Conservation (phyloP, 2,113 vertebrate species). For the Anolis sagrei region DNA sequence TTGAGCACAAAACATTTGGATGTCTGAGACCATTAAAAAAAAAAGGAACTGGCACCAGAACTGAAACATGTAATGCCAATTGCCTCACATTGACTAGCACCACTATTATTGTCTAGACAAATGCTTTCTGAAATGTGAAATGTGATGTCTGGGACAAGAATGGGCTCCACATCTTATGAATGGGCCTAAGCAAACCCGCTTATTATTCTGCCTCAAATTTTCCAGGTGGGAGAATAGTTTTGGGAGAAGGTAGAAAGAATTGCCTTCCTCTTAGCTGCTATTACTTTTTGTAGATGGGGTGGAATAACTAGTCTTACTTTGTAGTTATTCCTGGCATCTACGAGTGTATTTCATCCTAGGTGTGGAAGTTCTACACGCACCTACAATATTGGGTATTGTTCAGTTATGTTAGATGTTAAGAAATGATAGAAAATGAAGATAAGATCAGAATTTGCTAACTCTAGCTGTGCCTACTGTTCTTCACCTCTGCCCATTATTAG, state of each 20-base stretch:
- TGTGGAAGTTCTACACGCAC: not conserved
- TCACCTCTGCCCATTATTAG: not conserved
- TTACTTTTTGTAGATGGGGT: too few species aligned
- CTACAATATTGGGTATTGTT: not conserved
- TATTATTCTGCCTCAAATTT: fast-evolving
- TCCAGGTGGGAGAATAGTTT: not conserved
- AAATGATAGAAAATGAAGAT: not conserved
- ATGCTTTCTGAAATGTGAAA: fast-evolving
- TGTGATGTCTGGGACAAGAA: not conserved
- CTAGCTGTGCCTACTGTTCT: not conserved
- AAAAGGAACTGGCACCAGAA: not conserved
- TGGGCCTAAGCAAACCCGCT: fast-evolving
- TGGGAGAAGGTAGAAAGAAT: not conserved
- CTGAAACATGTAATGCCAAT: not conserved
- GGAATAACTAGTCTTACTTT: not conserved
- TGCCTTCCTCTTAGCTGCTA: too few species aligned
- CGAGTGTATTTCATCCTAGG: not conserved
- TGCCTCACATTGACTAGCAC: not conserved
- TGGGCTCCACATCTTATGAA: not conserved
- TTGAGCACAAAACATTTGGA: constrained; percentile 14
- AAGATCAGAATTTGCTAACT: not conserved
- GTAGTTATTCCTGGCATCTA: not conserved
- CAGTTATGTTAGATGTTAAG: not conserved
- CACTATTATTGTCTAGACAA: not conserved
- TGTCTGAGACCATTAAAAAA: not conserved